Conservation (phyloP, 2,888 invertebrate species). For the Autographa gamma region DNA sequence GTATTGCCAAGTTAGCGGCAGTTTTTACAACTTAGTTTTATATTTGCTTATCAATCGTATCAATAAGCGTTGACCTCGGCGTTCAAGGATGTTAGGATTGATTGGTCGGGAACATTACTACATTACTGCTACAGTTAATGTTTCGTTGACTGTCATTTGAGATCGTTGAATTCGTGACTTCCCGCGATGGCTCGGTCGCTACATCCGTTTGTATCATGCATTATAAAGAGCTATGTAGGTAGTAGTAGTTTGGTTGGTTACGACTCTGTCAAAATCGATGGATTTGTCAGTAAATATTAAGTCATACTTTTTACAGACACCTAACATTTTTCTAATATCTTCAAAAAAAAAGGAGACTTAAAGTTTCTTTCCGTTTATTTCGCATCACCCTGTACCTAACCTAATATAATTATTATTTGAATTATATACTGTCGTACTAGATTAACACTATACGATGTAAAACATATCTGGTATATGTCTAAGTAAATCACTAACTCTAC, state of each 20-base stretch:
- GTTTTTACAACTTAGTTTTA: conserved; percentile 48
- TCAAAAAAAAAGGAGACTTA: too few species aligned
- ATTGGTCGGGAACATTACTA: conserved; percentile 30
- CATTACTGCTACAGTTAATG: conserved; percentile 24
- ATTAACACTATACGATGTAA: too few species aligned
- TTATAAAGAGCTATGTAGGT: conserved; percentile 47
- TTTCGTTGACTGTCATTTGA: conserved; percentile 38
- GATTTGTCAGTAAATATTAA: not conserved
- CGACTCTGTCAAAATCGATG: conserved; percentile 3
- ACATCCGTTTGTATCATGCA: conserved; percentile 52
- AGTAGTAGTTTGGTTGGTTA: conserved; percentile 25
- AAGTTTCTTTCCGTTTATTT: too few species aligned
- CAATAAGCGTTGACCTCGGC: conserved; percentile 45
- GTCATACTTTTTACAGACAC: too few species aligned
- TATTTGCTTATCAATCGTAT: conserved; percentile 52
- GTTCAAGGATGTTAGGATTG: conserved; percentile 36
- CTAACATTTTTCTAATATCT: too few species aligned
- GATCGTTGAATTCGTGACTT: conserved; percentile 44
- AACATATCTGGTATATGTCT: too few species aligned
- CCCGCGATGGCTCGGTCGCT: conserved; percentile 35
- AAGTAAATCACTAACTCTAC: not conserved
- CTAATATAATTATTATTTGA: too few species aligned
- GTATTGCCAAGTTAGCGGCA: conserved; percentile 19
- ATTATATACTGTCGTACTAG: too few species aligned
- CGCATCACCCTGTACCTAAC: too few species aligned